Evolutionary conservation across 2,113 vertebrate genomes (phyloP).

Genomic region (Urocitellus parryii): DNA sequence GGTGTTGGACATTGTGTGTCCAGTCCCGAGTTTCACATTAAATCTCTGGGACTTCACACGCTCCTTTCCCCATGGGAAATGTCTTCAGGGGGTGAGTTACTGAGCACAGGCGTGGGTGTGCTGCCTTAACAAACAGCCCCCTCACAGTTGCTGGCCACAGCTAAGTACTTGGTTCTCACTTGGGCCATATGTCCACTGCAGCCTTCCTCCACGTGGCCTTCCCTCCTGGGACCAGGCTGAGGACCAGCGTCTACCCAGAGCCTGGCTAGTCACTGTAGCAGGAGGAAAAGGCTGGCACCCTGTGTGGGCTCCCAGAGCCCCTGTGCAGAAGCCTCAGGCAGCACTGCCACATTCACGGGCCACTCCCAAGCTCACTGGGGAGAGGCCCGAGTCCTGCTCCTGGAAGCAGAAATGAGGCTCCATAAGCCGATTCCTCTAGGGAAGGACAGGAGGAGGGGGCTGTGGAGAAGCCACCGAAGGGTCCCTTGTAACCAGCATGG

Average conservation of each 20-base stretch:
- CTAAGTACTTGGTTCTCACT: background rate
- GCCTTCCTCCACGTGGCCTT: background rate
- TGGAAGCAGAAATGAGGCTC: background rate
- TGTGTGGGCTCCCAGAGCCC: background rate
- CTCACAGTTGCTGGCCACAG: background rate
- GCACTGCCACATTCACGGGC: background rate
- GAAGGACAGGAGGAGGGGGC: background rate
- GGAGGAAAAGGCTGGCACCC: background rate
- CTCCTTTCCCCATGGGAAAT: background rate
- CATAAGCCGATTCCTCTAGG: background rate
- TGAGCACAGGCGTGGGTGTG: background rate
- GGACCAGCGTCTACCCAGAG: background rate
- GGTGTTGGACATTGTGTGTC: background rate
- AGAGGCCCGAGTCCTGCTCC: background rate
- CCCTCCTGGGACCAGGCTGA: background rate
- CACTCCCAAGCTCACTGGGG: background rate
- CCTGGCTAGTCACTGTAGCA: background rate
- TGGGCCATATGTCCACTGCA: background rate
- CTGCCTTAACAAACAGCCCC: background rate
- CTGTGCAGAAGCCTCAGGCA: background rate
- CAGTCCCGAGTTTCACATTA: background rate
- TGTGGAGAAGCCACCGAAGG: background rate
- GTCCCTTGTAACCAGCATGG: background rate
- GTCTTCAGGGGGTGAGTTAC: background rate
- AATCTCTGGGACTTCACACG: background rate